Base-by-base conservation (phyloP, 2,797 vertebrate genomes). In the Gambusia yucatana region DNA sequence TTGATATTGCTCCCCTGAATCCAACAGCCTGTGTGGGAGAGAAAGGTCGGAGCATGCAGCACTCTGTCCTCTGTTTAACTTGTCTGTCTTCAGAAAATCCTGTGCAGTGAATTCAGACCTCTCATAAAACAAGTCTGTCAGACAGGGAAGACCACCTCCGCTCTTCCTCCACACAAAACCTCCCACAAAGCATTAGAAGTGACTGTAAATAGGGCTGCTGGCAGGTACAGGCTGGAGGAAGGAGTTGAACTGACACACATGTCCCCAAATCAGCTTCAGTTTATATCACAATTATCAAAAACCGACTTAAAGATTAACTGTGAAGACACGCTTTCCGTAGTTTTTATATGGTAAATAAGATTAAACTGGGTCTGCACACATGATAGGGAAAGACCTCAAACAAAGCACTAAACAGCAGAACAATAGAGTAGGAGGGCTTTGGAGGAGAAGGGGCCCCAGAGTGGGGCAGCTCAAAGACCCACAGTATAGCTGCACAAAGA, bases 391-490 rank as follows among this genome's bases (percentile, higher is more conserved):
- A 87, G 75, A 79, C 90, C 85, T 91, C 85, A 84, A 89, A 90
- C 84, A 92, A 91, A 90, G 86, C 86, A 83, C 74, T 84, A 86
- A 92, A 88, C 85, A 90, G 59, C 82, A 86, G 90, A 95, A 96
- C 94, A 96, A 95, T 94, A 61, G 91, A 92, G 93, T 91, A 88
- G 88, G 87, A 93, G 88, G 85, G 85, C 83, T 88, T 79, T 86
- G 90, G 80, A 82, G 81, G 88, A 86, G 86, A 90, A 79, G 77
- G 94, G 91, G 94, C 91, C 91, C 94, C 90, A 74, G 73, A 82
- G 80, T 90, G 90, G 94, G 93, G 91, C 59, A 6, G 84, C 81
- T 91, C 86, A 89, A 92, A 90, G 86, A 87, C 80, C 88, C 86
- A 89, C 84, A 90, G 83, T 90, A 84, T 59, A 83, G 81, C 74